phyloP scores from a whole-genome alignment of 2,113 vertebrate genomes.

The Cinclus cinclus region DNA sequence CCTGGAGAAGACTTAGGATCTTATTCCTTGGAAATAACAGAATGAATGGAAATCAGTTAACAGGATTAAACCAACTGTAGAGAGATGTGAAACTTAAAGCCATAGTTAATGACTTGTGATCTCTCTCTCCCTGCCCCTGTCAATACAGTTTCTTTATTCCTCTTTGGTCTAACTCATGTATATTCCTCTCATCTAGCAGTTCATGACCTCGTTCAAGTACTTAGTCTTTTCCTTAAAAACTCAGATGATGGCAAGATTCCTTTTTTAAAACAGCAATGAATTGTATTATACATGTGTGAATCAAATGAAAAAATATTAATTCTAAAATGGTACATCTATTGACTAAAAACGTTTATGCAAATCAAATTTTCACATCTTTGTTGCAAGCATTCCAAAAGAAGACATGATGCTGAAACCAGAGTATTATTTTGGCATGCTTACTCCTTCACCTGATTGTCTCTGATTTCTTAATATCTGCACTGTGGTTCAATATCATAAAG shows the following conservation, averaged over 20 bases:
- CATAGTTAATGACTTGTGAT: not conserved
- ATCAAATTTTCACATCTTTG: not conserved
- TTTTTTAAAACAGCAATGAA: not conserved
- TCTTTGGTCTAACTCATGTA: not conserved
- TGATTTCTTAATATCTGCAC: not conserved
- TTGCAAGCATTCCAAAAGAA: not conserved
- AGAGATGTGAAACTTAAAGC: not conserved
- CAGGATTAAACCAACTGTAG: not conserved
- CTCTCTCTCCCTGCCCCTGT: rapidly evolving
- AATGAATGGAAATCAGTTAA: not conserved
- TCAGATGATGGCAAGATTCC: not conserved
- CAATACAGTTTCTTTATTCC: not conserved
- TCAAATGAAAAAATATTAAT: not conserved
- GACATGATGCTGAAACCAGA: not conserved
- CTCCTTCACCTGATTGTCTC: not conserved
- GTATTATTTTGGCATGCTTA: not conserved
- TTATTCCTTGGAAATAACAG: not conserved
- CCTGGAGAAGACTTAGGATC: not conserved
- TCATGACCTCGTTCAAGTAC: not conserved
- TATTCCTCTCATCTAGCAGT: not conserved
- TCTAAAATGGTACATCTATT: not conserved
- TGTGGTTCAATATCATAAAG: not conserved
- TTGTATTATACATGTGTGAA: not conserved
- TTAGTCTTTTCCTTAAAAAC: not conserved
- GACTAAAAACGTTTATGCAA: not conserved